Conservation (phyloP, 1,140 invertebrate species). For the Bilobella aurantiaca region DNA sequence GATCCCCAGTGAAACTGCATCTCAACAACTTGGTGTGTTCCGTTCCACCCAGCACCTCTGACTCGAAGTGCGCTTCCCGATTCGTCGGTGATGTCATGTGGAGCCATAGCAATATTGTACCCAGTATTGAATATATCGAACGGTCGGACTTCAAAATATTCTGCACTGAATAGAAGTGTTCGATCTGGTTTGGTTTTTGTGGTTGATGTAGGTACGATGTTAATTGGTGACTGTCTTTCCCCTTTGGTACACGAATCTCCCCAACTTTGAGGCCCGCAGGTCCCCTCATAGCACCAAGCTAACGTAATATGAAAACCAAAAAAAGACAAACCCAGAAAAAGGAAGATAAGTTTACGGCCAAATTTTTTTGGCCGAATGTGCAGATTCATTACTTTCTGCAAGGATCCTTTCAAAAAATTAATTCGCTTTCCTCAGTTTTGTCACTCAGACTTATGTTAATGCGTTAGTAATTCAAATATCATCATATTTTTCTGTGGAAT, state of each 20-base stretch:
- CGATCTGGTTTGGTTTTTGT: not conserved
- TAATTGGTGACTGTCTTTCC: not conserved
- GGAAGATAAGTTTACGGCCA: no score
- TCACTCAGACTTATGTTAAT: no score
- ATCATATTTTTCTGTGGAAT: no score
- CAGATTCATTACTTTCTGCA: no score
- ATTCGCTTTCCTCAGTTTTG: no score
- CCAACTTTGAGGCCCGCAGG: not conserved
- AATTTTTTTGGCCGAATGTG: no score
- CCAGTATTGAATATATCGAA: not conserved
- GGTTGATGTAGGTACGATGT: not conserved
- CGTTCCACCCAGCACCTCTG: not conserved
- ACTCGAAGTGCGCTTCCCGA: not conserved
- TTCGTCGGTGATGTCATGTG: not conserved
- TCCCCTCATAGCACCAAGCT: not conserved
- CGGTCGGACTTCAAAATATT: not conserved
- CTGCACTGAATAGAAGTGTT: not conserved
- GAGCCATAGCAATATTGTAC: not conserved
- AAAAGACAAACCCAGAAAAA: no score
- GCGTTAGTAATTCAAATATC: no score
- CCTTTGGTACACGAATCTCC: not conserved
- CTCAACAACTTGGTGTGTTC: not conserved
- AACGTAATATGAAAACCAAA: no score
- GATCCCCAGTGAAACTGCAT: slow-evolving; percentile 4
- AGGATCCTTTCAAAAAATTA: no score